phyloP scores from a whole-genome alignment of 1,140 invertebrate genomes.

The Helicoverpa armigera region DNA sequence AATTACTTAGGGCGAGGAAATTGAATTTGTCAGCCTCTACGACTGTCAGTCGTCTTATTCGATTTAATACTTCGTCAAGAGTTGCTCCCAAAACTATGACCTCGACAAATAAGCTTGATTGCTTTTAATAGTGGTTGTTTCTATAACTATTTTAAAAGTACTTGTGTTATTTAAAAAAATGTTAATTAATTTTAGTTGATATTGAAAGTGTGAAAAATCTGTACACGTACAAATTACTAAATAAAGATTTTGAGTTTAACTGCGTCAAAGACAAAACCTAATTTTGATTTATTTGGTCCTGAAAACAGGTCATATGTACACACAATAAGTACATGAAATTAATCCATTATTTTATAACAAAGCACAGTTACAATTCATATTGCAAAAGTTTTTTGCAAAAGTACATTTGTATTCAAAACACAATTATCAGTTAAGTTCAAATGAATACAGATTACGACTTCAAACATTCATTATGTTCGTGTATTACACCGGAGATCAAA shows the following conservation, averaged over 20 bases:
- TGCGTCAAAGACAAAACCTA: no score
- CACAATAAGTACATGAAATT: no score
- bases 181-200: background rate
- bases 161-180: background rate
- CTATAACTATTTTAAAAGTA: background rate
- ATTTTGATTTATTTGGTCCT: no score
- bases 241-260: no score
- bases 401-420: no score
- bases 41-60: slow-evolving; percentile 26
- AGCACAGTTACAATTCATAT: no score
- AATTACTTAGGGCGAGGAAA: slow-evolving; percentile 37
- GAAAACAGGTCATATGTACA: no score
- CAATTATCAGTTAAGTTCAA: background rate
- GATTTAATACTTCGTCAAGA: slow-evolving; percentile 28
- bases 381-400: no score
- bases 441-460: background rate
- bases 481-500: background rate
- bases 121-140: background rate
- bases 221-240: no score
- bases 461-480: no score
- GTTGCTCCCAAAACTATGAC: slow-evolving; percentile 10
- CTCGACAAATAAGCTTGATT: slow-evolving; percentile 14
- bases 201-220: no score
- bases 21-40: slow-evolving; percentile 45
- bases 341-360: no score